Base-by-base conservation (phyloP, 2,113 vertebrate species). In the Oryzias melastigma region DNA sequence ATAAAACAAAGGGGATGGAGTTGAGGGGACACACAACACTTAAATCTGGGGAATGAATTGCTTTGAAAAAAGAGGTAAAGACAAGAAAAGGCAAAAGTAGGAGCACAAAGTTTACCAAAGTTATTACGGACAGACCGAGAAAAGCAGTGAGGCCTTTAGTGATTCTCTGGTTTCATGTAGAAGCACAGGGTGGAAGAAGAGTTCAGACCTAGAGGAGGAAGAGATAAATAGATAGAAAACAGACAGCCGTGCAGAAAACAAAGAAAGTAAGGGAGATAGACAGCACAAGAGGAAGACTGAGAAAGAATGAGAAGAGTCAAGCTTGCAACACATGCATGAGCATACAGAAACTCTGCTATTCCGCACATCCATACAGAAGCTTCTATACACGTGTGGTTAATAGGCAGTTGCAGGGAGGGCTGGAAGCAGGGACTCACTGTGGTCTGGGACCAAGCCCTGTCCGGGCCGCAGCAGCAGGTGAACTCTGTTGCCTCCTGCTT, bases 101-200 rank as follows among this genome's bases (percentile, higher is more conserved):
- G 88, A 94, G 91, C 89, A 93, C 89, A 92, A 92, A 84, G 94
- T 96, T 98, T 98, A 99, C 97, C 95, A 93, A 95, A 65, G 91
- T 94, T 91, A 95, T 93, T 93, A 96, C 93, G 93, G 95, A 97
- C 96, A 98, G 95, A 95, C 95, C 95, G 90, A 96, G 94, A 96
- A 98, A 98, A 96, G 95, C 94, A 95, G 94, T 93, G 95, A 95
- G 94, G 95, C 94, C 94, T 95, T 91, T 98, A 99, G 91, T 97
- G 96, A 88, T 96, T 95, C 89, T 99, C 97, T 94, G 95, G 94
- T 94, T 97, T 99, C 95, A 95, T 94, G 95, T 94, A 95, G 94
- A 95, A 96, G 94, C 95, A 98, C 94, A 98, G 92, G 91, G 95
- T 96, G 94, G 96, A 95, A 83, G 90, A 88, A 95, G 95, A 94